Percentiles rank a stretch among this genome's conserved stretches.
These are phyloP conservation scores for Kradibia gibbosae DNA, from an alignment of 1,140 invertebrate species.

Conservation along the genomic window DNA sequence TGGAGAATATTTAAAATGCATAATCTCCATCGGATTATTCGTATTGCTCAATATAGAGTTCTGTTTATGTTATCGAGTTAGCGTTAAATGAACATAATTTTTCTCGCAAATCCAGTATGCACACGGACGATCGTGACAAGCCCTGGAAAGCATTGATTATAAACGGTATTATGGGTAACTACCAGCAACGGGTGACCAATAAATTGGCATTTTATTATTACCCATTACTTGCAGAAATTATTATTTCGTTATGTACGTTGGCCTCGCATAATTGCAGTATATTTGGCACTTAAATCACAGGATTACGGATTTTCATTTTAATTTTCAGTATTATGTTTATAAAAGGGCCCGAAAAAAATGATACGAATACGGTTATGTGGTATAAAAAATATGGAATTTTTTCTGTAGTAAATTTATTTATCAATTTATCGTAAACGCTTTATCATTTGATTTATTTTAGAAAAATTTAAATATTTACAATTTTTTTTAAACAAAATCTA, in stretches of 20 bases:
- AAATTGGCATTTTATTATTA: constrained; percentile 71
- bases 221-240: constrained; percentile 70
- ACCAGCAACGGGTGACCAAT: constrained; percentile 58
- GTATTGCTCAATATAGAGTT: neutral
- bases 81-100: constrained; percentile 36
- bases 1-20: neutral
- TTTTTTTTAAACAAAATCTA: no score
- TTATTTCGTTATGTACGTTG: constrained; percentile 65
- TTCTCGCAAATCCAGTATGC: constrained; percentile 29
- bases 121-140: constrained; percentile 55
- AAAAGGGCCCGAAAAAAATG: neutral
- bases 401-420: no score
- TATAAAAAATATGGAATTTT: no score
- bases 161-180: constrained; percentile 56
- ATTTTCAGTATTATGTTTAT: neutral
- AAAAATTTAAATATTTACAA: no score
- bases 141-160: constrained; percentile 61
- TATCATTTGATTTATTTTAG: no score
- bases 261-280: constrained; percentile 41
- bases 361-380: neutral
- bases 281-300: constrained; percentile 15
- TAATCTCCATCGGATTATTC: neutral
- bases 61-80: constrained; percentile 28
- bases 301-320: constrained; percentile 26
- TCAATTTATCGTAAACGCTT: no score